Evolutionary conservation across 2,888 invertebrate species (phyloP).

Genomic region (Harpagoxenus sublaevis): DNA sequence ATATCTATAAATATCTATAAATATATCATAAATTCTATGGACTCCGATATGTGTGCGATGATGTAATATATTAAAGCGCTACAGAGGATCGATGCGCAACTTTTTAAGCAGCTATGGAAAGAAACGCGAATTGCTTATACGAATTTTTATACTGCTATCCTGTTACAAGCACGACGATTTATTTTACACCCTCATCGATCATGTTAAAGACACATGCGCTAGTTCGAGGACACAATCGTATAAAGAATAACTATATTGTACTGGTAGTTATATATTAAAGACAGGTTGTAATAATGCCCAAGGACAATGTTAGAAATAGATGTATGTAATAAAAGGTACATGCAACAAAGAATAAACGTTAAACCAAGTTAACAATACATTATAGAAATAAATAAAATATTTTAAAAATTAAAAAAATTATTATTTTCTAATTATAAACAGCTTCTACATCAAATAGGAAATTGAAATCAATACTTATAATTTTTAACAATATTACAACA

Average conservation of each 20-base stretch:
- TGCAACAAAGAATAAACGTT: neutral
- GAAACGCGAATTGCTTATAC: slow-evolving; percentile 31
- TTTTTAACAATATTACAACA: neutral
- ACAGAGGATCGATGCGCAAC: slow-evolving; percentile 27
- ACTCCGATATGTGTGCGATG: neutral
- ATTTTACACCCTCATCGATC: slow-evolving; percentile 31
- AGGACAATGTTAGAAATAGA: neutral
- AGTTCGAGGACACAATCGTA: neutral
- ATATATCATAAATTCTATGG: slow-evolving; percentile 31
- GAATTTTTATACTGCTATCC: slow-evolving; percentile 3
- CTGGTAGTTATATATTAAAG: neutral
- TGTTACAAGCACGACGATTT: slow-evolving; percentile 24
- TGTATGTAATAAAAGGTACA: neutral
- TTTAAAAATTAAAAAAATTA: neutral
- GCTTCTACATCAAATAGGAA: neutral
- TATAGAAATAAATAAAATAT: neutral
- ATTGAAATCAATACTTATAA: neutral
- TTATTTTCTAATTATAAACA: neutral
- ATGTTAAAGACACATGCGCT: neutral
- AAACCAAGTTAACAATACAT: neutral
- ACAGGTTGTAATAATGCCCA: neutral
- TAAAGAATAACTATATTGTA: neutral
- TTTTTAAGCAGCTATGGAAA: slow-evolving; percentile 28
- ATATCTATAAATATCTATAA: slow-evolving; percentile 43
- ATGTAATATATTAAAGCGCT: slow-evolving; percentile 32